Base-by-base conservation (phyloP, 2,113 vertebrate genomes). In the Probosciger aterrimus region DNA sequence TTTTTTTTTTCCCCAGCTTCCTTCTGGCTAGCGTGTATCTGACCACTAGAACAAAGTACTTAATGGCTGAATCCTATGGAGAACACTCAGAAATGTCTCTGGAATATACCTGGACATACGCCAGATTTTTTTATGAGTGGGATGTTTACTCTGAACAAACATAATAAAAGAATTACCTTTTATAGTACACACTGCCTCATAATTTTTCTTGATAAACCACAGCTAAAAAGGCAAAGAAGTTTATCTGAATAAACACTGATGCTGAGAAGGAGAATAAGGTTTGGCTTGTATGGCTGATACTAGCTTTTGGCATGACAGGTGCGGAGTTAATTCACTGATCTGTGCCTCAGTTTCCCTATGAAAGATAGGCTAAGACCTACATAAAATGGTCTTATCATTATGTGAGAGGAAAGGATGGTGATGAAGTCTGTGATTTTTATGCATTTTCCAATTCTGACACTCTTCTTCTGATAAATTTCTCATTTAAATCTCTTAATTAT, bases 1-100 rank as follows among this genome's bases (percentile, higher is more conserved):
- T 11, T 9, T 10, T 43, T 23, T 62, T 64, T 37, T 53, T 28
- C 1, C 8, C 3, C 8, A 24, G 1, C 1, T 78, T 74, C 11
- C 17, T 41, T 59, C 5, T 9, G 3, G 0, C 4, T 46, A 27
- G 8, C 13, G 10, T 64, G 4, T 6, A 19, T 31, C 18, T 55
- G 33, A 77, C 9, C 28, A 28, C 17, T 39, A 37, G 53, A 90
- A 60, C 3, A 64, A 88, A 63, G 3, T 18, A 11, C 5, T 30
- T 18, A 59, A 4, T 18, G 31, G 24, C 17, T 5, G 9, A 59
- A 50, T 69, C 17, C 16, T 76, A 18, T 8, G 9, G 27, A 57
- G 8, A 47, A 17, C 18, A 41, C 8, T 63, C 28, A 78, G 65
- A 31, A 4, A 9, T 3, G 2, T 50, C 3, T 69, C 50, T 80